phyloP scores from a whole-genome alignment of 2,113 vertebrate species.

The Mohoua ochrocephala region DNA sequence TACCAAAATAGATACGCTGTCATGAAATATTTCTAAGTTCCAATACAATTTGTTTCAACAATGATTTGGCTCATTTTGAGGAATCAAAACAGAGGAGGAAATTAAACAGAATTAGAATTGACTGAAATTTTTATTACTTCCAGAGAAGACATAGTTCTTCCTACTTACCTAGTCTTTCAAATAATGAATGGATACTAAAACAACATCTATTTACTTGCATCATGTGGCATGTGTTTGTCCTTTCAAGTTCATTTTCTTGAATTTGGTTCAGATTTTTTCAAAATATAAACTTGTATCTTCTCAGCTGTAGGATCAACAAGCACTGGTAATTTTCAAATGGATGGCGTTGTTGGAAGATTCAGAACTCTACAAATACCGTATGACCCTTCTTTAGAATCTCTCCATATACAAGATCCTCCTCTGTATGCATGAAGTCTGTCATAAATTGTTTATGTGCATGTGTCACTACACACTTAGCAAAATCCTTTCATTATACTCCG shows the following conservation, averaged over 20 bases:
- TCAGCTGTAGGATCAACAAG: neutral
- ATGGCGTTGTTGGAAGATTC: neutral
- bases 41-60: neutral
- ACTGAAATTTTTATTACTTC: neutral
- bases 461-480: neutral
- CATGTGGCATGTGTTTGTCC: neutral
- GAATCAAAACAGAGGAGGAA: neutral
- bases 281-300: neutral
- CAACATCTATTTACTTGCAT: neutral
- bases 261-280: neutral
- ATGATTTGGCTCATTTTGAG: neutral
- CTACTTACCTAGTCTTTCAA: neutral
- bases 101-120: neutral
- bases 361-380: neutral
- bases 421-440: neutral
- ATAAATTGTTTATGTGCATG: neutral
- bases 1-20: neutral
- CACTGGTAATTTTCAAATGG: neutral
- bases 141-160: neutral
- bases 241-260: neutral
- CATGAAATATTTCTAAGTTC: neutral
- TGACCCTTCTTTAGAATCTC: neutral
- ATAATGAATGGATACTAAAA: neutral
- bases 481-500: neutral
- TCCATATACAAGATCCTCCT: neutral